Evolutionary conservation across 2,113 vertebrate genomes (phyloP).

Genomic region (Peromyscus maniculatus): DNA sequence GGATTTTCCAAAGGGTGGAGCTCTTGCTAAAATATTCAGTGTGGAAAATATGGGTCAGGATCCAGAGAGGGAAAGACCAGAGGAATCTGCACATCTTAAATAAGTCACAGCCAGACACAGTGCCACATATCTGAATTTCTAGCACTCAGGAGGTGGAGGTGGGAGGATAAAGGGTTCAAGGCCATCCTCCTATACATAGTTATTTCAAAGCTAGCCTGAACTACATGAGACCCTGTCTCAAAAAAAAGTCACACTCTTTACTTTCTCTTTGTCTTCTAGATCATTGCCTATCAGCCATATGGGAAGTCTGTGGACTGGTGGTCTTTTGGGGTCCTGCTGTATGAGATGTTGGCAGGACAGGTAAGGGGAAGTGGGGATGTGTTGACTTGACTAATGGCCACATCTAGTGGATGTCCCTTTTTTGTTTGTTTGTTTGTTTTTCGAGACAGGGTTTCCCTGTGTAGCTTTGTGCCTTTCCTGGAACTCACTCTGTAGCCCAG

Average conservation of each 20-base stretch:
- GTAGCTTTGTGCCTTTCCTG: too few species aligned
- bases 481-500: too few species aligned
- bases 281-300: slow-evolving; percentile 95
- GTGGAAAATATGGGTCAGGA: not conserved
- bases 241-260: not conserved
- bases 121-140: not conserved
- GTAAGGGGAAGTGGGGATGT: slow-evolving; percentile 80
- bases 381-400: not conserved
- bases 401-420: too few species aligned
- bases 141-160: not conserved
- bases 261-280: slow-evolving; percentile 83
- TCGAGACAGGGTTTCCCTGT: too few species aligned
- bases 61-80: not conserved
- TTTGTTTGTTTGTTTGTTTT: too few species aligned
- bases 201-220: not conserved
- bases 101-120: not conserved
- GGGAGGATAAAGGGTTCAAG: not conserved
- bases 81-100: not conserved
- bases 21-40: not conserved
- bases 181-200: not conserved
- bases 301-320: slow-evolving; percentile 96
- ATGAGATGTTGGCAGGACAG: slow-evolving; percentile 96
- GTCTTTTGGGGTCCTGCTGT: slow-evolving; percentile 95
- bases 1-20: not conserved
- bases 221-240: not conserved